Evolutionary conservation across 35 echinoderm and acorn worm species (phyloP).

Genomic region (Diadema setosum): DNA sequence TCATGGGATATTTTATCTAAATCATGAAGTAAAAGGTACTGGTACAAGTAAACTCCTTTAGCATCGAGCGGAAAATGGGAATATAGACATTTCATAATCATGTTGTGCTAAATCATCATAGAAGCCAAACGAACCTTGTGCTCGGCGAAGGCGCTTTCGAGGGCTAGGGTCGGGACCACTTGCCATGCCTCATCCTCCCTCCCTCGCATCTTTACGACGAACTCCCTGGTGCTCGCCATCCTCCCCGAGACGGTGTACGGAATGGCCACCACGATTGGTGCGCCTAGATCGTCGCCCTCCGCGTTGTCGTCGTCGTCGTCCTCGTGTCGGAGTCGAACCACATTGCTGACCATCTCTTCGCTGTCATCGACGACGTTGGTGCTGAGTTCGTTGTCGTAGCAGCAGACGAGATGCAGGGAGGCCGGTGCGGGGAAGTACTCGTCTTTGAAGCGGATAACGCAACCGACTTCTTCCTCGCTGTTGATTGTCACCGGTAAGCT

Average conservation of each 20-base stretch:
- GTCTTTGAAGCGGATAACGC: slow-evolving; percentile 62
- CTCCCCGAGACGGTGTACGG: slow-evolving; percentile 68
- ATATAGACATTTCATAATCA: no score
- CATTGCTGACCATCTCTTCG: slow-evolving; percentile 78
- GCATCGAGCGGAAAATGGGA: no score
- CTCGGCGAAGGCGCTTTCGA: slow-evolving; percentile 62
- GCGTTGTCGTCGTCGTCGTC: slow-evolving; percentile 37
- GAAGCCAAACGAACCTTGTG: no score
- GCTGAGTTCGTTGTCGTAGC: slow-evolving; percentile 26
- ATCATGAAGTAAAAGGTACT: no score
- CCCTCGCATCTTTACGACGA: slow-evolving; percentile 62
- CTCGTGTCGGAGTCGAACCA: slow-evolving; percentile 32
- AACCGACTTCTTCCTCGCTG: slow-evolving; percentile 56
- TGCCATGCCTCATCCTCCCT: slow-evolving; percentile 59
- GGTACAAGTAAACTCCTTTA: no score
- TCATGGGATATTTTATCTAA: no score
- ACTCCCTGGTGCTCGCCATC: slow-evolving; percentile 62
- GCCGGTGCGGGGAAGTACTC: slow-evolving; percentile 28
- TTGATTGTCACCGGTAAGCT: neutral
- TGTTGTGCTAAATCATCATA: no score
- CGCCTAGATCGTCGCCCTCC: neutral
- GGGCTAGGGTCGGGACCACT: slow-evolving; percentile 35
- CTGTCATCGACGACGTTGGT: slow-evolving; percentile 30
- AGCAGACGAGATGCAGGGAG: slow-evolving; percentile 21
- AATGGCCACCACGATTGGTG: slow-evolving; percentile 61